These are phyloP conservation scores for Pogonomyrmex barbatus DNA, from an alignment of 1,140 invertebrate genomes.

Conservation along the genomic window DNA sequence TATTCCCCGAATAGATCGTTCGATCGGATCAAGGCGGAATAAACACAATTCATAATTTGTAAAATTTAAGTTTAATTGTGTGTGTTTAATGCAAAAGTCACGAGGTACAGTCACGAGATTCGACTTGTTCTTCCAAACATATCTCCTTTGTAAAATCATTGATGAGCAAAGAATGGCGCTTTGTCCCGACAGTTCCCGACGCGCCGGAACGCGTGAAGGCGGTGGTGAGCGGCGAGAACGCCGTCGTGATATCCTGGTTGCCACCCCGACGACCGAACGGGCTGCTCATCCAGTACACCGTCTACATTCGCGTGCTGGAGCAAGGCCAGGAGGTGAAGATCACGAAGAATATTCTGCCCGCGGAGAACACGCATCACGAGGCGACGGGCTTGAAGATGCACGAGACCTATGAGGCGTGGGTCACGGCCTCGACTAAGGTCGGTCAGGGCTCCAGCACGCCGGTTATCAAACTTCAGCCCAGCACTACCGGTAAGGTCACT, in stretches of 20 bases:
- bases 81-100: neutral
- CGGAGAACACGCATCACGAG: constrained; percentile 86
- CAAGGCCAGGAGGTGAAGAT: constrained; percentile 86
- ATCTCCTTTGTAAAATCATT: neutral
- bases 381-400: constrained; percentile 86
- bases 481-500: constrained; percentile 80
- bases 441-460: constrained; percentile 87
- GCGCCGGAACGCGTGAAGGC: constrained; percentile 92
- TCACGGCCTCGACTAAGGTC: constrained; percentile 88
- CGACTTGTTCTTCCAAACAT: too few relatives aligned
- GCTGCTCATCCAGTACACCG: constrained; percentile 90
- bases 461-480: constrained; percentile 86
- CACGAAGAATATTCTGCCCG: constrained; percentile 82
- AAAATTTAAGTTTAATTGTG: neutral
- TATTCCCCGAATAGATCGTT: neutral
- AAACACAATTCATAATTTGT: neutral
- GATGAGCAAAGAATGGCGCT: neutral
- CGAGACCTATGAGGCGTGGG: constrained; percentile 89
- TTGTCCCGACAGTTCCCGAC: constrained; percentile 87
- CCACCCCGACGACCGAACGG: constrained; percentile 91
- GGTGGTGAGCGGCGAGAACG: constrained; percentile 88
- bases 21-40: neutral
- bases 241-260: constrained; percentile 92
- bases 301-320: constrained; percentile 89
- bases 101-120: neutral